These are phyloP conservation scores for Zoanthus gigantus DNA, from an alignment of 92 coral and sea anemone genomes.

Conservation along the genomic window DNA sequence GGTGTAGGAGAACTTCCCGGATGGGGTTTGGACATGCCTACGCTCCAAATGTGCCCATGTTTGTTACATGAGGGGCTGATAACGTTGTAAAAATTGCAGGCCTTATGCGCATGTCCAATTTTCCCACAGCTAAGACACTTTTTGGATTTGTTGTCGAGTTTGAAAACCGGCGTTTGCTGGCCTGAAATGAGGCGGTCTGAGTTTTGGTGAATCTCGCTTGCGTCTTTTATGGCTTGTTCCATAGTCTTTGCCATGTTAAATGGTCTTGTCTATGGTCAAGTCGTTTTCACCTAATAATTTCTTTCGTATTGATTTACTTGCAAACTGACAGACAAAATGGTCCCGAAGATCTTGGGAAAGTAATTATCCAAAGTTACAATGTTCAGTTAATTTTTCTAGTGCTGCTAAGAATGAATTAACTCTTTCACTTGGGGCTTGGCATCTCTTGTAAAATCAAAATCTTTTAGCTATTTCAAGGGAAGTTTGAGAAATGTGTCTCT, in stretches of 20 bases:
- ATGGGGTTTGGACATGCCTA: too few species aligned
- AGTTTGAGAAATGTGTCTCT: neutral
- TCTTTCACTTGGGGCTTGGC: neutral
- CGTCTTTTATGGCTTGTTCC: too few species aligned
- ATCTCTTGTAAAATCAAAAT: neutral
- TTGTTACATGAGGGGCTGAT: too few species aligned
- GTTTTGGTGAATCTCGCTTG: too few species aligned
- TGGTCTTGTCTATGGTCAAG: too few species aligned
- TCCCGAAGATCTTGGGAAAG: neutral
- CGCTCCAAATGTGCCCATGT: too few species aligned
- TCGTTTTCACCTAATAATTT: neutral
- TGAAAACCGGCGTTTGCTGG: neutral
- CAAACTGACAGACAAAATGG: neutral
- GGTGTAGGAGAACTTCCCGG: neutral
- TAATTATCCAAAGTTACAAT: neutral
- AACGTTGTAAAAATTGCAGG: too few species aligned
- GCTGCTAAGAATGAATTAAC: neutral
- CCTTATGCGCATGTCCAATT: too few species aligned
- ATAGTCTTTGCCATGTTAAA: too few species aligned
- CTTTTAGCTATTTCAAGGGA: neutral
- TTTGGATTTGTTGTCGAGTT: neutral
- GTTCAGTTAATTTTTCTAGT: neutral
- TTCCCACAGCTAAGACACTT: neutral
- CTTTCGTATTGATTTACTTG: neutral
- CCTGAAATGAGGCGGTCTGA: neutral